Base-by-base conservation (phyloP, 1,140 invertebrate species). In the Elysia chlorotica region DNA sequence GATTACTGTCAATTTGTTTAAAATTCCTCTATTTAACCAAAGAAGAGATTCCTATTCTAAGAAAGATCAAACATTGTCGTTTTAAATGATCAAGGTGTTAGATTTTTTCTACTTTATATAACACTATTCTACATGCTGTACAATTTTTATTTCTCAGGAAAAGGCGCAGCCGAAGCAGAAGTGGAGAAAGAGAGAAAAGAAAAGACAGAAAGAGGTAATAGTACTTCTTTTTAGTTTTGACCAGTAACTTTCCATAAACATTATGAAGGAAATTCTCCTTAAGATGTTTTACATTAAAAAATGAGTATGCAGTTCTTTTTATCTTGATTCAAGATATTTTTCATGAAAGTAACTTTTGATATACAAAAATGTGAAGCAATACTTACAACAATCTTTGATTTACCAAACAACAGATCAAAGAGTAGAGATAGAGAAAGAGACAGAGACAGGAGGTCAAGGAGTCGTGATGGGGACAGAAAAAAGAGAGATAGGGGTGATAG, bases 141-240 rank as follows among this genome's bases (percentile, higher is more conserved):
- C n/a, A 25, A 14, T 66, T 38, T 66, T 48, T 66, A 19, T 56
- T 71, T 23, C n/a, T 1, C 38, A 71, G 69, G 28, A 71, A 53
- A 33, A 71, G 53, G 38, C 38, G 69, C 28, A 71, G 69, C 36
- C 53, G 67, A 33, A 69, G 66, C 57, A 71, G 57, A 35, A 71
- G 69, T 36, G 31, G 23, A 48, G 69, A 71, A 28, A 71, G 59
- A 28, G 63, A 21, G 2, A 68, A 28, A 28, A 4, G 25, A 6
- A 37, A 28, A 28, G 5, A 66, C 14, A 66, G 65, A 14, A 14
- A 17, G 19, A n/a, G 5, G 25, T 23, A 66, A 41, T n/a, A n/a
- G n/a, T n/a, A n/a, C n/a, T n/a, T n/a, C n/a, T n/a, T n/a, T 31
- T 17, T 4, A 25, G 17, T 5, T 25, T 67, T 17, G 31, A 6